A percentile compares a stretch with the other conserved stretches of the same genome.
Conservation (phyloP, 64 coral and sea anemone species). For the Stylophora pistillata region DNA sequence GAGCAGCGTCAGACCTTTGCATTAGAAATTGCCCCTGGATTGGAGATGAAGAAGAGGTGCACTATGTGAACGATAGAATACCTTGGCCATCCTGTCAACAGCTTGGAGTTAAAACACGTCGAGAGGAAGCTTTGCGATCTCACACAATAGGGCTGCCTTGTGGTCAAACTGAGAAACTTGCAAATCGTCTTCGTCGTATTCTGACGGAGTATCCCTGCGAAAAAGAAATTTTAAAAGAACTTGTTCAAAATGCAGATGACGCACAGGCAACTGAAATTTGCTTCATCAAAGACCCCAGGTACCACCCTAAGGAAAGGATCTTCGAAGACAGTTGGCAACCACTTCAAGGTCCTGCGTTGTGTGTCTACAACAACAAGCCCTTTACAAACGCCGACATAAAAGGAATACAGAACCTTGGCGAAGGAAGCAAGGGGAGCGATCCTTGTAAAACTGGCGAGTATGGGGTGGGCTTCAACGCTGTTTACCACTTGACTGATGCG, state of each 20-base stretch:
- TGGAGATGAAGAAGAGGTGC: slow-evolving; percentile 31
- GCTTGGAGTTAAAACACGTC: slow-evolving; percentile 70
- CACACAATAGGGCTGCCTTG: slow-evolving; percentile 45
- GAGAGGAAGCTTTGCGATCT: slow-evolving; percentile 40
- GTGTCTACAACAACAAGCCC: slow-evolving; percentile 43
- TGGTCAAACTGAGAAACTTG: slow-evolving; percentile 88
- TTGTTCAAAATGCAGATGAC: slow-evolving; percentile 97
- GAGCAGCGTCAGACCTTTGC: slow-evolving; percentile 30
- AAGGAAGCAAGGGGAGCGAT: slow-evolving; percentile 39
- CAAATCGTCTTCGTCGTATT: slow-evolving; percentile 77
- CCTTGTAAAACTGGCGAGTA: slow-evolving; percentile 52
- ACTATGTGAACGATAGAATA: slow-evolving; percentile 42
- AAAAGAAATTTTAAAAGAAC: slow-evolving; percentile 86
- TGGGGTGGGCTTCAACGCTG: slow-evolving; percentile 67
- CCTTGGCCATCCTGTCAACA: background rate
- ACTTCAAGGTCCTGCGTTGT: slow-evolving; percentile 52
- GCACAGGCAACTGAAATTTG: slow-evolving; percentile 85
- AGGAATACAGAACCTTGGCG: slow-evolving; percentile 32
- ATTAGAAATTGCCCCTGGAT: slow-evolving; percentile 76
- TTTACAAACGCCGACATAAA: slow-evolving; percentile 27
- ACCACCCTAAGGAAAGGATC: slow-evolving; percentile 48
- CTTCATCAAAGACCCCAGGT: slow-evolving; percentile 81
- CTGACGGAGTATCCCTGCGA: slow-evolving; percentile 76
- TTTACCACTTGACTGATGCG: slow-evolving; percentile 60
- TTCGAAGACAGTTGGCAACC: slow-evolving; percentile 83